Evolutionary conservation across 2,888 invertebrate genomes (phyloP).

Genomic region (Drosophila meridiana): DNA sequence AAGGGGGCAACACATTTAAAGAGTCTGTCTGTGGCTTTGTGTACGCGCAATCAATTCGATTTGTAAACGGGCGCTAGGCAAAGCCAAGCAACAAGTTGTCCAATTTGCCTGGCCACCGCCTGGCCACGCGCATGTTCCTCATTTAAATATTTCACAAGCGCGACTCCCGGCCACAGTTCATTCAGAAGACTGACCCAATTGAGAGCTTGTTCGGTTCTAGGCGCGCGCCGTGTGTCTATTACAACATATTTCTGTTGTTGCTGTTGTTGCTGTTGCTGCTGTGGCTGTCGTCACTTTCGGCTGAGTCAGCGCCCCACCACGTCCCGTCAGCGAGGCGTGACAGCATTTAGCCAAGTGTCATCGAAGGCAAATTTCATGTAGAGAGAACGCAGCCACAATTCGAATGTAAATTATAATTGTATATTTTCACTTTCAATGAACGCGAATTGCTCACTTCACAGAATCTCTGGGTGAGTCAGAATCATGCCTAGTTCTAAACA

Average conservation of each 20-base stretch:
- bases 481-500: constrained; percentile 14
- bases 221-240: constrained; percentile 29
- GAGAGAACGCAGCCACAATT: constrained; percentile 44
- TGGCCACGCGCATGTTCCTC: constrained; percentile 64
- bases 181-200: constrained; percentile 70
- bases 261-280: constrained; percentile 39
- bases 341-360: constrained; percentile 62
- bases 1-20: not conserved
- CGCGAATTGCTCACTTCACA: constrained; percentile 18
- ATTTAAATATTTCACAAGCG: constrained; percentile 72
- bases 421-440: constrained; percentile 52
- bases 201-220: constrained; percentile 48
- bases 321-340: constrained; percentile 9
- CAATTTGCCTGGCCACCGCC: constrained; percentile 39
- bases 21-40: constrained; percentile 23
- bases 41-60: constrained; percentile 40
- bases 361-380: constrained; percentile 40
- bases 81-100: constrained; percentile 71
- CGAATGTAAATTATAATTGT: constrained; percentile 54
- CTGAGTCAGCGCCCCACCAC: constrained; percentile 54
- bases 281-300: constrained; percentile 54
- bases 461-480: constrained; percentile 38
- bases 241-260: constrained; percentile 44
- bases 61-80: constrained; percentile 39
- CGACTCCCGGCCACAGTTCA: constrained; percentile 18